Conservation (phyloP, 2,113 vertebrate genomes). For the Tupaia tana region DNA sequence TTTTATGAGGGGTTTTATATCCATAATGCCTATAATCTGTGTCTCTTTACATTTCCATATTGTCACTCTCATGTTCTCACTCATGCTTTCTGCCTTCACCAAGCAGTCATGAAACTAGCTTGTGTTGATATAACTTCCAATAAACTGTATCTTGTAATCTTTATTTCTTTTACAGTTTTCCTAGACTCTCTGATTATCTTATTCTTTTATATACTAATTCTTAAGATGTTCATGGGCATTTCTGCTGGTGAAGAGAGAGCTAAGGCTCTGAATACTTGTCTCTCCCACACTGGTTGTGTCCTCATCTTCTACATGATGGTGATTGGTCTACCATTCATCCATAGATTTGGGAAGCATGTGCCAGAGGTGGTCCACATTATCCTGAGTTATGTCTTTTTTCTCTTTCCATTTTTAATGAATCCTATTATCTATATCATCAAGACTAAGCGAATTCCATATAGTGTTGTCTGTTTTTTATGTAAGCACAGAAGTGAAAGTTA, state of each 20-base stretch:
- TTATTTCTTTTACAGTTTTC: constrained; percentile 2
- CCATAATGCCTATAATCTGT: neutral
- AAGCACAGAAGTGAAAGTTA: neutral
- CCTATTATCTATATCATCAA: constrained; percentile 76
- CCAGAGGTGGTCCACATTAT: constrained; percentile 10
- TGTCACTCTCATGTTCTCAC: constrained; percentile 29
- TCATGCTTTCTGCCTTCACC: constrained; percentile 58
- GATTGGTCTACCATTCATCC: constrained; percentile 66
- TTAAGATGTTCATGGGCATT: constrained; percentile 1
- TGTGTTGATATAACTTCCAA: constrained; percentile 52
- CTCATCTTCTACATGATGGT: constrained; percentile 47
- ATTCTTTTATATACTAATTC: constrained; percentile 50
- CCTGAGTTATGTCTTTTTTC: constrained; percentile 65
- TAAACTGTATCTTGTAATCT: constrained; percentile 38
- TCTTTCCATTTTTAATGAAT: constrained; percentile 64
- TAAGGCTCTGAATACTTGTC: constrained; percentile 65
- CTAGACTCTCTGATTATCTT: constrained; percentile 28
- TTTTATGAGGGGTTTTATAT: constrained; percentile 19
- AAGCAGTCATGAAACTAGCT: constrained; percentile 53
- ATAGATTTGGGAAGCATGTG: constrained; percentile 69
- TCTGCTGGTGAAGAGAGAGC: neutral
- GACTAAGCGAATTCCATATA: constrained; percentile 72
- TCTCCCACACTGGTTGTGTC: constrained; percentile 61
- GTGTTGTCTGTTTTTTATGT: neutral
- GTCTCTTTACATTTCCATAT: neutral